phyloP scores from a whole-genome alignment of 23 tunicate genomes.

The Trididemnum miniatum region DNA sequence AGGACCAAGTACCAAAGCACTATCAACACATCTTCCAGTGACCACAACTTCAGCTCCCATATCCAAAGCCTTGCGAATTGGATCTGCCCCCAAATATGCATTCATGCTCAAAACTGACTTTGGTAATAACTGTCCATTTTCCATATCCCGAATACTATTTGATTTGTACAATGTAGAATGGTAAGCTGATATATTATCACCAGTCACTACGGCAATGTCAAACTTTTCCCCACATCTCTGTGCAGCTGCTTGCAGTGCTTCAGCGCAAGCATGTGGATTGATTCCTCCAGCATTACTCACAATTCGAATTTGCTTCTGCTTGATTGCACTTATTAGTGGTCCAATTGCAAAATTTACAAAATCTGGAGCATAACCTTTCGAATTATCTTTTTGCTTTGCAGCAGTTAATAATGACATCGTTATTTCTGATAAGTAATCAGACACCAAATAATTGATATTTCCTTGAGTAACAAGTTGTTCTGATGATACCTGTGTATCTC shows the following conservation, averaged over 20 bases:
- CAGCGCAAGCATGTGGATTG: conserved; percentile 86
- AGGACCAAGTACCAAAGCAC: conserved; percentile 91
- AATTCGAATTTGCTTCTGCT: conserved; percentile 44
- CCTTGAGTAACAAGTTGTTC: conserved; percentile 70
- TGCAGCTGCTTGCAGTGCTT: conserved; percentile 43
- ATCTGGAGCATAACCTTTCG: conserved; percentile 93
- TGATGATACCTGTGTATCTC: conserved; percentile 75
- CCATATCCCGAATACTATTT: conserved; percentile 37
- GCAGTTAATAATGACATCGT: conserved; percentile 95
- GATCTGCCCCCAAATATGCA: conserved; percentile 92
- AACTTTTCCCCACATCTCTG: conserved; percentile 41
- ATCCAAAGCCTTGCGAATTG: conserved; percentile 76
- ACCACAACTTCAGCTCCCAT: conserved; percentile 87
- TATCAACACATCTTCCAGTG: conserved; percentile 93
- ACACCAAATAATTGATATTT: conserved; percentile 79
- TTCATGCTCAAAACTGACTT: conserved; percentile 80
- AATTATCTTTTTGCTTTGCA: conserved; percentile 61
- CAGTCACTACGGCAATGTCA: conserved; percentile 59
- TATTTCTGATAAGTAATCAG: conserved; percentile 91
- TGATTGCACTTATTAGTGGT: conserved; percentile 51
- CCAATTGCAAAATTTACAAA: conserved; percentile 66
- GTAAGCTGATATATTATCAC: conserved; percentile 71
- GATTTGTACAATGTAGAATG: conserved; percentile 1
- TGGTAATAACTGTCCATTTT: conserved; percentile 45
- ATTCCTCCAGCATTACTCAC: conserved; percentile 97